Evolutionary conservation across 1,140 invertebrate species (phyloP).

Genomic region (Megalonaias nervosa): DNA sequence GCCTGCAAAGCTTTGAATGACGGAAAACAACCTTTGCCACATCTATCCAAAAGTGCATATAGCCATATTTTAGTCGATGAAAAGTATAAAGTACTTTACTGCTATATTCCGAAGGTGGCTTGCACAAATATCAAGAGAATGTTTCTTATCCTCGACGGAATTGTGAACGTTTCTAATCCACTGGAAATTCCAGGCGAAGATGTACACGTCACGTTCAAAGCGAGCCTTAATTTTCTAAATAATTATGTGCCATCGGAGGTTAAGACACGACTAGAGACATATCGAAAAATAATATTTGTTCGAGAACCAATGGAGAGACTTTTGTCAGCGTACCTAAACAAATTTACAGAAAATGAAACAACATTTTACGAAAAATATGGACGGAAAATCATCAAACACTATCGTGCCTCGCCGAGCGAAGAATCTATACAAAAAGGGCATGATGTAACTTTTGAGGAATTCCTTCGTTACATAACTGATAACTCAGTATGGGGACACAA

Average conservation of each 20-base stretch:
- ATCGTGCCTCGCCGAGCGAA: slow-evolving; percentile 78
- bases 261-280: slow-evolving; percentile 78
- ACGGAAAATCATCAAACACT: slow-evolving; percentile 79
- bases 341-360: slow-evolving; percentile 81
- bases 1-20: no score
- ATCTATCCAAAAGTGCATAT: no score
- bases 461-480: slow-evolving; percentile 85
- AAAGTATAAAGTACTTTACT: slow-evolving; percentile 79
- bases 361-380: slow-evolving; percentile 88
- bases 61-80: slow-evolving; percentile 57
- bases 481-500: slow-evolving; percentile 76
- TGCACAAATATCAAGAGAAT: slow-evolving; percentile 96
- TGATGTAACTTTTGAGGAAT: slow-evolving; percentile 91
- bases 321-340: slow-evolving; percentile 92
- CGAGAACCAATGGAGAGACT: slow-evolving; percentile 93
- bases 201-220: slow-evolving; percentile 53
- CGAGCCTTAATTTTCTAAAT: slow-evolving; percentile 69
- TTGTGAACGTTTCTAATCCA: slow-evolving; percentile 56
- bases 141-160: slow-evolving; percentile 84
- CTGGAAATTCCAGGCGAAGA: slow-evolving; percentile 53
- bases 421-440: slow-evolving; percentile 83
- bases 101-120: slow-evolving; percentile 95
- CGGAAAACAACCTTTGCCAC: no score
- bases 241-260: slow-evolving; percentile 76
- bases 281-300: slow-evolving; percentile 89